These are phyloP conservation scores for Plectropomus leopardus DNA, from an alignment of 2,113 vertebrate genomes.

Conservation along the genomic window DNA sequence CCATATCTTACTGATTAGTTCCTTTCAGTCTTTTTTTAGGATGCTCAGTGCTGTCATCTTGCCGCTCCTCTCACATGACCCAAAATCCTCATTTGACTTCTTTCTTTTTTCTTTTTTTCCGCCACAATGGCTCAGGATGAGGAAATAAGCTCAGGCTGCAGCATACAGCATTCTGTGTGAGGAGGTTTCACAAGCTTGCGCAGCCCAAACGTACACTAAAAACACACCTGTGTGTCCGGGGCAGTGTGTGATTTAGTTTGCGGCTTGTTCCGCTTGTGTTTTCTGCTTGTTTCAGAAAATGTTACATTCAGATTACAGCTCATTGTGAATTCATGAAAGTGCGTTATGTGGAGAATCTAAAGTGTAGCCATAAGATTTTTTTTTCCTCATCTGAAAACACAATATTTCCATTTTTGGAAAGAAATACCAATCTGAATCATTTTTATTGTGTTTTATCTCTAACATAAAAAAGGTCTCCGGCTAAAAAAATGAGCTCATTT, in stretches of 20 bases:
- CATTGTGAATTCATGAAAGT: slow-evolving; percentile 45
- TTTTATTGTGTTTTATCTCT: slow-evolving; percentile 47
- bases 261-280: slow-evolving; percentile 2
- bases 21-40: slow-evolving; percentile 42
- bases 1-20: slow-evolving; percentile 45
- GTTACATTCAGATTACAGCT: slow-evolving; percentile 29
- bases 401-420: slow-evolving; percentile 50
- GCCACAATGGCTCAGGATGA: not conserved
- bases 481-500: slow-evolving; percentile 29
- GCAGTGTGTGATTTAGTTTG: slow-evolving; percentile 19
- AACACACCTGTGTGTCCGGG: slow-evolving; percentile 36
- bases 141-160: slow-evolving; percentile 15
- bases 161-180: not conserved
- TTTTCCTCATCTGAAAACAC: slow-evolving; percentile 11
- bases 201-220: not conserved
- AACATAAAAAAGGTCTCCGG: slow-evolving; percentile 19
- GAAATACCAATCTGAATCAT: slow-evolving; percentile 41
- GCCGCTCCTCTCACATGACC: not conserved
- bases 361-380: slow-evolving; percentile 22
- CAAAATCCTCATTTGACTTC: slow-evolving; percentile 27
- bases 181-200: slow-evolving; percentile 26
- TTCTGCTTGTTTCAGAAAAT: slow-evolving; percentile 10
- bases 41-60: slow-evolving; percentile 34
- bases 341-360: slow-evolving; percentile 10
- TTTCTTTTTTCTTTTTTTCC: too few relatives aligned